Evolutionary conservation across 2,113 vertebrate genomes (phyloP), one percentile per base, ranked within the genome.

Genomic region (Zeus faber): DNA sequence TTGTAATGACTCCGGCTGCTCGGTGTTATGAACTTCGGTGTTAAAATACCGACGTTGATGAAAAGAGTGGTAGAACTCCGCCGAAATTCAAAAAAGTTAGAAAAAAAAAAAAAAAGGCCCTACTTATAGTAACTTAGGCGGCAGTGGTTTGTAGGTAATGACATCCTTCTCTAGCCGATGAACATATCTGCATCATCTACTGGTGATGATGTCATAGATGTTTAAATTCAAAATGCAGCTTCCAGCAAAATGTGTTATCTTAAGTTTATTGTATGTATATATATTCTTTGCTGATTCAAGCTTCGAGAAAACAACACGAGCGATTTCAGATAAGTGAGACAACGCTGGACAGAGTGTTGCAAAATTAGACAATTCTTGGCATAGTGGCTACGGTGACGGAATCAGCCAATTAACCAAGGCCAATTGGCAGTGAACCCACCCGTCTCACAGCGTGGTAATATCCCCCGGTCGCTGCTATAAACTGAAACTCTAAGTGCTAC

Each of bases 401-500:
- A 51, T 6, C 16, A 33, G 31, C 16, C 57, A 55, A 59, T 39
- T n/a, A 58, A 54, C 20, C 17, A 1, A 31, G 14, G 50, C 13
- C 48, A 59, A 35, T 16, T 17, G 26, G 20, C 33, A 35, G 14
- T 58, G 6, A 47, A 57, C 20, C 11, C 16, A 10, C 20, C 17
- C 44, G 17, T 44, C 31, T 47, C 46, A 35, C 39, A 53, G 1
- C 20, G 39, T 46, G 22, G n/a, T 54, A 26, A 48, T 17, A 26
- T 16, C 13, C 21, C 37, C n/a, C 44, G 24, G 54, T 39, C 52
- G 41, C 45, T 45, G 51, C 52, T 31, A 44, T 5, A 62, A 49
- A 24, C 51, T 35, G 48, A 22, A 6, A 23, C 20, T 39, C 40
- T 33, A 49, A 31, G 54, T 27, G 44, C 20, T 68, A 54, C 18